Conservation (phyloP, 2,888 invertebrate species). For the Stenoptilia bipunctidactyla region DNA sequence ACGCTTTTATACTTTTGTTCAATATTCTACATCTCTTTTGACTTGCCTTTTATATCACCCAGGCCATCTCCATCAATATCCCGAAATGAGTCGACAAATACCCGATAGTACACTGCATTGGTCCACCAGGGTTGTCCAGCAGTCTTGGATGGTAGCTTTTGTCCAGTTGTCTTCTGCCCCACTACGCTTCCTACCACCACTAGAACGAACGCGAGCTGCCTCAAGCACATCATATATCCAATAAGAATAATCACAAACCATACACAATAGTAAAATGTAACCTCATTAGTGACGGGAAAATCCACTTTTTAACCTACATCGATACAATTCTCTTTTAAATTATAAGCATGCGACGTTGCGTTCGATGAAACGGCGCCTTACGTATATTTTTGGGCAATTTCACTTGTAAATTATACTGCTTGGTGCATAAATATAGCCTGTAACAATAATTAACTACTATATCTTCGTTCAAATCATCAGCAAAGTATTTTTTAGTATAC, state of each 20-base stretch:
- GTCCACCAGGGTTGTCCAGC: constrained; percentile 77
- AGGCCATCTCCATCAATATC: constrained; percentile 86
- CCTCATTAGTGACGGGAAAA: too few species aligned
- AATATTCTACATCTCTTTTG: too few species aligned
- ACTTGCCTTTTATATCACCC: constrained; percentile 84
- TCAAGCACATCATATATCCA: constrained; percentile 25
- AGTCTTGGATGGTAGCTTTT: too few species aligned
- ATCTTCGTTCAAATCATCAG: neutral
- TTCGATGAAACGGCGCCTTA: neutral
- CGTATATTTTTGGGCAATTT: neutral
- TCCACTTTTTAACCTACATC: too few species aligned
- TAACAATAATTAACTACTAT: constrained; percentile 1
- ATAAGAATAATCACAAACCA: constrained; percentile 9
- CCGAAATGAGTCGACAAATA: constrained; percentile 86
- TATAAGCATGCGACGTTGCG: too few species aligned
- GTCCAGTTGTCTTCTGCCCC: too few species aligned
- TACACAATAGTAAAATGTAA: too few species aligned
- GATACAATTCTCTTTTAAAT: too few species aligned
- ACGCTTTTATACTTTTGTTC: too few species aligned
- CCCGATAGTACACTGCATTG: constrained; percentile 83
- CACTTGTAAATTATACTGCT: neutral
- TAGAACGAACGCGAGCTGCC: constrained; percentile 26
- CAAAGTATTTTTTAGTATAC: neutral
- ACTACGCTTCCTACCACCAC: constrained; percentile 14
- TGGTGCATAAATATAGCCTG: neutral